Percentiles rank a stretch among this genome's conserved stretches.
phyloP scores from a whole-genome alignment of 2,797 vertebrate species.

The Sparus aurata region DNA sequence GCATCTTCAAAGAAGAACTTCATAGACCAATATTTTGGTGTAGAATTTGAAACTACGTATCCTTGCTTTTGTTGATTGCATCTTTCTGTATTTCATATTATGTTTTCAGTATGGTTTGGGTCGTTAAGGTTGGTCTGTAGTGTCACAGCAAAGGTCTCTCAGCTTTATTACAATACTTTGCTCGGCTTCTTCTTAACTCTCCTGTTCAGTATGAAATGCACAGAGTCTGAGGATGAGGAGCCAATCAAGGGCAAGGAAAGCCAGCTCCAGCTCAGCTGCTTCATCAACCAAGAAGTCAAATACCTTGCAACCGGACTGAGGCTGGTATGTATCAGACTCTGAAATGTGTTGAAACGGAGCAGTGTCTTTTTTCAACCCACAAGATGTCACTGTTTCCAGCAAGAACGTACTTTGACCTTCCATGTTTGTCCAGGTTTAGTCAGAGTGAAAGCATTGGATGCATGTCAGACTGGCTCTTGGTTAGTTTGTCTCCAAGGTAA shows the following conservation, averaged over 20 bases:
- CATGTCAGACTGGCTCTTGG: neutral
- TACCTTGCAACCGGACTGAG: slow-evolving; percentile 97
- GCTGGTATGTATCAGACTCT: slow-evolving; percentile 86
- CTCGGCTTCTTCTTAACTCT: slow-evolving; percentile 82
- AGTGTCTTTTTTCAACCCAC: neutral
- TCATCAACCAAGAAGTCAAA: slow-evolving; percentile 99
- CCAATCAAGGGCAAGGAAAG: slow-evolving; percentile 96
- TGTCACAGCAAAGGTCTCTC: neutral
- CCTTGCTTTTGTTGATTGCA: slow-evolving; percentile 68
- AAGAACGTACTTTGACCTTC: neutral
- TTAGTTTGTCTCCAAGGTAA: slow-evolving; percentile 26
- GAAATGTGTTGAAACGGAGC: neutral
- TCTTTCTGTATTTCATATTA: neutral
- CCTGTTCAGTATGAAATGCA: slow-evolving; percentile 96
- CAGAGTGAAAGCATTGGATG: neutral
- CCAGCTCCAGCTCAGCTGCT: slow-evolving; percentile 97
- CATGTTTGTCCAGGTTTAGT: neutral
- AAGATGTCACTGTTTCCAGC: neutral
- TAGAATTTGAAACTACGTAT: slow-evolving; percentile 99
- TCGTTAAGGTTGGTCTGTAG: neutral
- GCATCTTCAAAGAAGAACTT: slow-evolving; percentile 95
- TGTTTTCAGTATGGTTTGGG: neutral
- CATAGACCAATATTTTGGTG: slow-evolving; percentile 98
- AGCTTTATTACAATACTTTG: neutral
- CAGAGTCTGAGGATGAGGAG: slow-evolving; percentile 96